Evolutionary conservation across 2,888 invertebrate species (phyloP), one percentile per base, ranked within the genome.

Genomic region (Megamerina dolium): DNA sequence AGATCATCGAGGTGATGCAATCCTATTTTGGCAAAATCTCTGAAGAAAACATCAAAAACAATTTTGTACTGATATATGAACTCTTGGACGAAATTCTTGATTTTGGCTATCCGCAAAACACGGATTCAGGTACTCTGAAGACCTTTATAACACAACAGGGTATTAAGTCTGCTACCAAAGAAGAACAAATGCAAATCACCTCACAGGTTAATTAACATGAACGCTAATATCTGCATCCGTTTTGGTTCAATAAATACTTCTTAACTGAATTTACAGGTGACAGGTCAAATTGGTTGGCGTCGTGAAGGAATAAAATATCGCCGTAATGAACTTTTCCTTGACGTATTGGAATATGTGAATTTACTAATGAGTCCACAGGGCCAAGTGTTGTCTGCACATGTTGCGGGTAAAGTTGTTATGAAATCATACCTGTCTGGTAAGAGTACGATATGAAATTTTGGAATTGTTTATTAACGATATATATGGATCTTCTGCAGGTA

Each of bases 81-180:
- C 75, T 99, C 55, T 79, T 99, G 43, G 99, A 99, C 75, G 97
- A 99, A 79, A 96, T 99, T 64, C 76, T 99, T 52, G 99, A 99
- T 72, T 99, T 97, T 76, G 99, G 99, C 0, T 99, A 99, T 72
- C 99, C 99, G 0, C 99, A 99, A 75, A 99, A 99, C 72, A 97
- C 97, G 0, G 99, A 99, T 69, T 96, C 97, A 0, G 99, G 99
- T 13, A 96, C 99, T 12, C 74, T 99, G 60, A 99, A 99, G 73
- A 97, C 96, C 0, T 99, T 97, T 68, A 99, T 99, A 60, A 99
- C 99, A 12, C 99, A 99, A 69, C 96, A 97, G 73, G 99, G 99
- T 48, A 93, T 99, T 41, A 96, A 96, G 73, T 94, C 95, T 4
- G 90, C 97, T 56, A 95, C 95, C 16, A 99, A 99, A 70, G 99